Conservation (phyloP, 1,140 invertebrate genomes). For the Anastrepha ludens region DNA sequence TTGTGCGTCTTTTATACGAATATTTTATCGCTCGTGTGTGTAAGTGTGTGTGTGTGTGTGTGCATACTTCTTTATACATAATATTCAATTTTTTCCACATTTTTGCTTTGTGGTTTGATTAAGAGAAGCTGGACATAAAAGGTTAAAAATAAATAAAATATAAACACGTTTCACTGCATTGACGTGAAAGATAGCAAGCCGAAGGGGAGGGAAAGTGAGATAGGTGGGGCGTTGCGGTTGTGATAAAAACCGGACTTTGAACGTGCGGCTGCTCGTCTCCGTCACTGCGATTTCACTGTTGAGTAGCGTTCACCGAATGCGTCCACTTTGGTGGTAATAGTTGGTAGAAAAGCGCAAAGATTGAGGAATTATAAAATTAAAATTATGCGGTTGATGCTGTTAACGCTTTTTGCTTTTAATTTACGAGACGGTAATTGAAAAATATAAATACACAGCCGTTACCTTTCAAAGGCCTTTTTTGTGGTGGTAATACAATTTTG, state of each 20-base stretch:
- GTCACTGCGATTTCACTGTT: slow-evolving; percentile 6
- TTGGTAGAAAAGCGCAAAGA: background rate
- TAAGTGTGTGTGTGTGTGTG: background rate
- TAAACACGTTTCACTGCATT: slow-evolving; percentile 40
- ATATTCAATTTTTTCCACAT: slow-evolving; percentile 45
- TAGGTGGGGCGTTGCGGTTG: slow-evolving; percentile 2
- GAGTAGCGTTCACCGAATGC: background rate
- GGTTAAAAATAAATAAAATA: slow-evolving; percentile 45
- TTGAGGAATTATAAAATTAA: background rate
- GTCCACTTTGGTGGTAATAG: background rate
- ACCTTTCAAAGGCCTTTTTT: background rate
- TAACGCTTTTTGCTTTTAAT: too few species aligned
- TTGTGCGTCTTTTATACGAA: slow-evolving; percentile 3
- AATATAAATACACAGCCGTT: too few species aligned
- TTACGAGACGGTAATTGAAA: too few species aligned
- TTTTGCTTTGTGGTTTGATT: slow-evolving; percentile 39
- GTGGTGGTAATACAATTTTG: too few species aligned
- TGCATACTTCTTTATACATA: background rate
- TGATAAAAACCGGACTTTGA: slow-evolving; percentile 48
- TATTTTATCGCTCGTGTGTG: background rate
- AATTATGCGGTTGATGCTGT: background rate
- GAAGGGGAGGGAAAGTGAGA: background rate
- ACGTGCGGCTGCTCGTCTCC: background rate
- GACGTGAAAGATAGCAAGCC: background rate
- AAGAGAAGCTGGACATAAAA: slow-evolving; percentile 35